Evolutionary conservation across 2,797 vertebrate species (phyloP), one percentile per base, ranked within the genome.

Genomic region (Myripristis murdjan): DNA sequence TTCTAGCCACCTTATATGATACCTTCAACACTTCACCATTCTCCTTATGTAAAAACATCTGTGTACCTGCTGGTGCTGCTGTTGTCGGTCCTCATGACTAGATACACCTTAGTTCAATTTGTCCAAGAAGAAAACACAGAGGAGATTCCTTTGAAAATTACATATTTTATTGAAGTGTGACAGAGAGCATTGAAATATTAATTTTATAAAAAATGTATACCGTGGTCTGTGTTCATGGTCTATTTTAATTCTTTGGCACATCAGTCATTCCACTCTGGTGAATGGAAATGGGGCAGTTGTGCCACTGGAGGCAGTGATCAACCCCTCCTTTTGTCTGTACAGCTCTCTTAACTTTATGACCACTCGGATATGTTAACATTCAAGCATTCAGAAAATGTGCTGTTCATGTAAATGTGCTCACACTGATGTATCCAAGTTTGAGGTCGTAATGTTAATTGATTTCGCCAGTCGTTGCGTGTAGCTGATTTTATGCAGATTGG

Each of bases 161-260:
- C 87, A 92, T 93, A 33, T 94, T 88, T 94, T 93, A 94, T 94
- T 93, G 85, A 93, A 90, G 82, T 86, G 84, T 87, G 91, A 85
- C 86, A 69, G 87, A 83, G 76, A 80, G 70, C 77, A 84, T 83
- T 94, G 86, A 94, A 95, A 94, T 94, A 95, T 95, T 92, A 82
- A 89, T 93, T 93, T 92, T 92, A 92, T 94, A 70, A 93, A 95
- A 93, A 93, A 95, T 94, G 91, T 90, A 94, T 91, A 85, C 84
- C 85, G 89, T 82, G 83, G 88, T 89, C 82, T 94, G 93, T 94
- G 92, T 92, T 92, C 91, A 93, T 63, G 87, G 82, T 93, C 92
- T 93, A 94, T 93, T 95, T 93, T 94, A 94, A 94, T 93, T 93
- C 86, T 76, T 77, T 87, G 83, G 83, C 88, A 87, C 90, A 93